These are phyloP conservation scores for Smittia sp. DNA, from an alignment of 2,888 invertebrate genomes.

Conservation along the genomic window DNA sequence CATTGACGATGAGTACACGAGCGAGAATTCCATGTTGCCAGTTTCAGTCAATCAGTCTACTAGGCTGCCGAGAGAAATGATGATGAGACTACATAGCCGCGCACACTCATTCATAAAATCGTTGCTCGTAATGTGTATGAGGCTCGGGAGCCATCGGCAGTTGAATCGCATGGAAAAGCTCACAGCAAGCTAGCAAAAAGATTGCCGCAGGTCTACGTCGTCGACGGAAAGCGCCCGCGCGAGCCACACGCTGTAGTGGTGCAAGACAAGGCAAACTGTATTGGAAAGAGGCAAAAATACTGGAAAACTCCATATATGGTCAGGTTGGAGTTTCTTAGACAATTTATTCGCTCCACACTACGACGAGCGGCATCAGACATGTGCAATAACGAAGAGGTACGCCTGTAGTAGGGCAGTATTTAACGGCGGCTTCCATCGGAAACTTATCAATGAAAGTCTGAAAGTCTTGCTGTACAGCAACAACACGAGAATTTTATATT, in stretches of 20 bases:
- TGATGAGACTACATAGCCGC: background rate
- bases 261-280: constrained; percentile 22
- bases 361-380: constrained; percentile 30
- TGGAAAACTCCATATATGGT: constrained; percentile 40
- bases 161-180: too few relatives aligned
- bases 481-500: constrained; percentile 22
- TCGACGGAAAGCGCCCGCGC: background rate
- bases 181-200: too few relatives aligned
- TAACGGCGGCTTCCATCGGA: constrained; percentile 10
- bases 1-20: background rate
- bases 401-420: constrained; percentile 33
- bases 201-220: background rate
- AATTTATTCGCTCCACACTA: constrained; percentile 33
- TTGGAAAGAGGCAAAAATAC: constrained; percentile 40
- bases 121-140: background rate
- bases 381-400: constrained; percentile 16
- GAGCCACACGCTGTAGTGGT: constrained; percentile 28
- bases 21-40: constrained; percentile 18
- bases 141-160: too few relatives aligned
- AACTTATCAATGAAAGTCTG: constrained; percentile 40
- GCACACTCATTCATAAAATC: constrained; percentile 9
- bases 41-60: constrained; percentile 27
- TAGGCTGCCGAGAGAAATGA: background rate
- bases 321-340: constrained; percentile 33
- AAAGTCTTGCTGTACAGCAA: constrained; percentile 35